Evolutionary conservation across 2,797 vertebrate species (phyloP).

Genomic region (Lophotriccus pileatus): DNA sequence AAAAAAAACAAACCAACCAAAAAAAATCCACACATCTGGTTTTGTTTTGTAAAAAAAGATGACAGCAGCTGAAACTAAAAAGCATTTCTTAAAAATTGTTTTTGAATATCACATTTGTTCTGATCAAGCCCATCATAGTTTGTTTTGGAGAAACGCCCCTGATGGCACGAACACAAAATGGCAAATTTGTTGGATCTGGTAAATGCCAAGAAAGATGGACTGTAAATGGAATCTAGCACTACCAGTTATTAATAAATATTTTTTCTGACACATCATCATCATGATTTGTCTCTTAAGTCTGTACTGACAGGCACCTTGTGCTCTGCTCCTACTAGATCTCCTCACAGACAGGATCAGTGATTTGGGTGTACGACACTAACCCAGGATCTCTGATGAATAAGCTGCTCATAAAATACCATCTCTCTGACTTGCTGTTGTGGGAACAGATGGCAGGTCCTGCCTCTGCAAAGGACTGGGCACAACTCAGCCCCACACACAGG

Average conservation of each 20-base stretch:
- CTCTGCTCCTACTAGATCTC: not conserved
- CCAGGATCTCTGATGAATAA: not conserved
- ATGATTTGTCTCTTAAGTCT: not conserved
- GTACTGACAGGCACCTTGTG: not conserved
- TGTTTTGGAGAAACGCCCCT: not conserved
- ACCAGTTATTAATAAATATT: not conserved
- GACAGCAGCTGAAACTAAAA: not conserved
- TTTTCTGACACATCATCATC: not conserved
- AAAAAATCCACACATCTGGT: not conserved
- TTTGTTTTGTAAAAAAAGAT: not conserved
- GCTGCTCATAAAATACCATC: not conserved
- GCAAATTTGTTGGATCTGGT: not conserved
- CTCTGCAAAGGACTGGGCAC: not conserved
- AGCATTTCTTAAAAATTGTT: not conserved
- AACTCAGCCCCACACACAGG: not conserved
- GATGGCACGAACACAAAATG: not conserved
- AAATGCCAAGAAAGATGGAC: not conserved
- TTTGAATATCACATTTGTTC: not conserved
- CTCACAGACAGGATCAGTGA: not conserved
- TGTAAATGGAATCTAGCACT: not conserved
- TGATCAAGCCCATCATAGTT: rapidly evolving
- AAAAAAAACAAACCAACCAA: not conserved
- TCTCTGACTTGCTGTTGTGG: rapidly evolving
- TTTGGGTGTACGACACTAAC: not conserved
- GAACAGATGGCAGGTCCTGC: not conserved